Percentiles rank a stretch among this genome's conserved stretches.
Evolutionary conservation across 2,888 invertebrate genomes (phyloP).

Genomic region (Phytoseiulus persimilis): DNA sequence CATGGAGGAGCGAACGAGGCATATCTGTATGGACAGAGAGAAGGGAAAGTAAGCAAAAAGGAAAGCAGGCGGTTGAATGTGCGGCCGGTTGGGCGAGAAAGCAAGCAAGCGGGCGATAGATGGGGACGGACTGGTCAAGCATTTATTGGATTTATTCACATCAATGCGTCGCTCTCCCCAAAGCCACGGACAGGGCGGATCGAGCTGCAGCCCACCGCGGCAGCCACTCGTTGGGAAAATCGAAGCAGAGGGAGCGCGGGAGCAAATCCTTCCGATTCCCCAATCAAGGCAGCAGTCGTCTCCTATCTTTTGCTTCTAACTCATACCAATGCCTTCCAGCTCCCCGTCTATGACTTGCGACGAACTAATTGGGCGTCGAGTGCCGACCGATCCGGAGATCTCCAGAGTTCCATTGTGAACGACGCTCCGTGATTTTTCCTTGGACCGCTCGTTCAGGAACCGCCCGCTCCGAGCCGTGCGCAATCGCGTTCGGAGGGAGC

Average conservation of each 20-base stretch:
- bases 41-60: not conserved
- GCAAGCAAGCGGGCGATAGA: not conserved
- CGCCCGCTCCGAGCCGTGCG: no score
- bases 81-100: no score
- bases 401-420: not conserved
- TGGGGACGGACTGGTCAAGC: not conserved
- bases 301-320: not conserved
- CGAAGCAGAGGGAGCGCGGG: not conserved
- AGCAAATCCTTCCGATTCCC: not conserved
- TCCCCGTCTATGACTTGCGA: not conserved
- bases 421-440: not conserved
- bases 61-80: no score
- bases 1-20: not conserved
- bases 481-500: not conserved
- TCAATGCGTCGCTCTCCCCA: not conserved
- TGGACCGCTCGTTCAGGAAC: not conserved
- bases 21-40: not conserved
- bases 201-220: not conserved
- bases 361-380: not conserved
- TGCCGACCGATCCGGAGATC: not conserved
- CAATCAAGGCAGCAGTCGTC: not conserved
- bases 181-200: not conserved
- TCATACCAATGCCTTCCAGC: not conserved
- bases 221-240: not conserved
- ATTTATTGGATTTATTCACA: conserved; percentile 5